A percentile compares a stretch with the other conserved stretches of the same genome.
Conservation (phyloP, 2,888 invertebrate species). For the Lycophotia porphyrea region DNA sequence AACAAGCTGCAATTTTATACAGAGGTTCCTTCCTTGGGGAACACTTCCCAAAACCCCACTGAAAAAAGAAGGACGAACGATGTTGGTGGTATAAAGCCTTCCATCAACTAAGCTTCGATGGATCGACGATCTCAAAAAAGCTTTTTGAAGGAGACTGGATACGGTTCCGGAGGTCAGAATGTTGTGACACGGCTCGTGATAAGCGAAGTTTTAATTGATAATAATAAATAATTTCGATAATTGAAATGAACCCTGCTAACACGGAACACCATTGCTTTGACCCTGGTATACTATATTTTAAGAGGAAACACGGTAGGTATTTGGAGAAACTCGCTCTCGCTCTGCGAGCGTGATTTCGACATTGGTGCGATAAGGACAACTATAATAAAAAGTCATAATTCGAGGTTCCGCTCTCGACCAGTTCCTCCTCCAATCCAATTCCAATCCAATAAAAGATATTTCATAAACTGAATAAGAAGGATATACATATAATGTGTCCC, state of each 20-base stretch:
- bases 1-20: background rate
- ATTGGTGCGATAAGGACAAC: too few relatives aligned
- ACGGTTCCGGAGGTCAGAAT: background rate
- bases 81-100: background rate
- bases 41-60: too few relatives aligned
- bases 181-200: background rate
- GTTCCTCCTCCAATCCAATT: too few relatives aligned
- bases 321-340: too few relatives aligned
- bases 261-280: background rate
- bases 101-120: background rate
- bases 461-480: too few relatives aligned
- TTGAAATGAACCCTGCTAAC: background rate
- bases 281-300: too few relatives aligned
- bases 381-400: too few relatives aligned
- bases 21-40: background rate
- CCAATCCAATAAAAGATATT: too few relatives aligned
- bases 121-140: background rate
- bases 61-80: background rate
- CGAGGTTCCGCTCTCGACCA: too few relatives aligned
- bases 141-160: background rate
- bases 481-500: too few relatives aligned
- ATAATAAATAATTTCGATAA: background rate
- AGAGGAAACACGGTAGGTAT: too few relatives aligned
- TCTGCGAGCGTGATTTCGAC: too few relatives aligned
- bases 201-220: background rate